These are phyloP conservation scores for Proterorhinus semilunaris DNA, from an alignment of 2,113 vertebrate genomes.

Conservation along the genomic window DNA sequence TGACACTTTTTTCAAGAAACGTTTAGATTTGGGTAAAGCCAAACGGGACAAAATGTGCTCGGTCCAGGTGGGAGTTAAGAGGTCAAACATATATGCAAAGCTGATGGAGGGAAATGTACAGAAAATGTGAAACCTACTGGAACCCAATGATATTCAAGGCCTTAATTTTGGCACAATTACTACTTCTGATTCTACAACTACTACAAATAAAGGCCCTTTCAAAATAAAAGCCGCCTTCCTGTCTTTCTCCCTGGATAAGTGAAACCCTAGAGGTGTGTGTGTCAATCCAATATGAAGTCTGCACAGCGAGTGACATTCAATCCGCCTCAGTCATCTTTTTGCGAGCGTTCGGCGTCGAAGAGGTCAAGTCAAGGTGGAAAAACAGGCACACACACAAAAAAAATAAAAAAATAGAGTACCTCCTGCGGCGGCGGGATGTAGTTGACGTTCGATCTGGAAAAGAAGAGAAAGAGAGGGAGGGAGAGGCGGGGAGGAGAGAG, in stretches of 20 bases:
- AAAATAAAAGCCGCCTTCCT: background rate
- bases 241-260: background rate
- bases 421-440: slow-evolving; percentile 74
- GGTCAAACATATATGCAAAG: too few relatives aligned
- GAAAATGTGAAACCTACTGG: too few relatives aligned
- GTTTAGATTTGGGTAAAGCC: too few relatives aligned
- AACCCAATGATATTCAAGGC: too few relatives aligned
- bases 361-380: background rate
- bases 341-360: background rate
- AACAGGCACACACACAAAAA: background rate
- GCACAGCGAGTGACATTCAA: background rate
- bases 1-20: too few relatives aligned
- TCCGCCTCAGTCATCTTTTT: slow-evolving; percentile 12
- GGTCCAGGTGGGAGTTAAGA: too few relatives aligned
- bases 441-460: slow-evolving; percentile 68
- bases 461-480: slow-evolving; percentile 38
- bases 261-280: background rate
- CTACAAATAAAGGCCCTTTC: background rate
- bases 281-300: slow-evolving; percentile 4
- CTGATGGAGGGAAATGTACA: too few relatives aligned
- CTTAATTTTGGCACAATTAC: too few relatives aligned
- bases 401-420: slow-evolving; percentile 49
- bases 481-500: slow-evolving; percentile 7
- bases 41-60: too few relatives aligned
- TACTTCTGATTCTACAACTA: background rate